These are phyloP conservation scores for Perizoma flavofasciatum DNA, from an alignment of 2,888 invertebrate genomes.

Conservation along the genomic window DNA sequence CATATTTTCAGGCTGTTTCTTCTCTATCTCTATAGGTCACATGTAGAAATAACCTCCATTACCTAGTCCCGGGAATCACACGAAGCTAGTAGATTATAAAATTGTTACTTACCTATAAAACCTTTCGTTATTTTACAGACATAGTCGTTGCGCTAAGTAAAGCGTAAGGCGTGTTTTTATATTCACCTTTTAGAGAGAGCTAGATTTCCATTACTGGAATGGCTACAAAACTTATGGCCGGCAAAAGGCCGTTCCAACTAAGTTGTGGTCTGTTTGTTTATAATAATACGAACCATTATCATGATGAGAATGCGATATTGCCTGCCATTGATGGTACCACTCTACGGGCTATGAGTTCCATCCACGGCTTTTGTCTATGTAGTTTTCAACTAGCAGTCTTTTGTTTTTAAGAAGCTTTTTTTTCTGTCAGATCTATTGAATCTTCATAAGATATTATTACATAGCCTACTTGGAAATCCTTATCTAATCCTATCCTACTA, in stretches of 20 bases:
- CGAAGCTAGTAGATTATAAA: too few relatives aligned
- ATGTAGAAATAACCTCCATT: too few relatives aligned
- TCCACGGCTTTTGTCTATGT: constrained; percentile 2
- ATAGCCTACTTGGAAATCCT: too few relatives aligned
- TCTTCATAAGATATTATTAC: too few relatives aligned
- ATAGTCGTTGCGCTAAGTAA: constrained; percentile 5
- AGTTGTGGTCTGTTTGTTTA: constrained; percentile 45
- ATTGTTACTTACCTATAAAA: too few relatives aligned
- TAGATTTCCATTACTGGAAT: constrained; percentile 19
- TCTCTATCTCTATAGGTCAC: too few relatives aligned
- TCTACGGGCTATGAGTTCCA: constrained; percentile 11
- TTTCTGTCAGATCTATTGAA: not conserved
- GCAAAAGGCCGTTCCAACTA: constrained; percentile 42
- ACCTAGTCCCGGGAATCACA: too few relatives aligned
- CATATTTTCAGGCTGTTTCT: too few relatives aligned
- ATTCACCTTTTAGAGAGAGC: constrained; percentile 7
- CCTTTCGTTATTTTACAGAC: not conserved
- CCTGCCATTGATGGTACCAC: constrained; percentile 27
- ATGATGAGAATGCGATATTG: constrained; percentile 45
- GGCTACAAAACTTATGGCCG: constrained; percentile 22
- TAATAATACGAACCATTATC: constrained; percentile 52
- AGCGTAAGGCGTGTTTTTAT: constrained; percentile 10
- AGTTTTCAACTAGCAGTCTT: constrained; percentile 6
- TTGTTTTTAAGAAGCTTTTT: constrained; percentile 4
- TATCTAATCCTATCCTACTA: too few relatives aligned